Base-by-base conservation (phyloP, 2,888 invertebrate species). In the Volucella inflata region DNA sequence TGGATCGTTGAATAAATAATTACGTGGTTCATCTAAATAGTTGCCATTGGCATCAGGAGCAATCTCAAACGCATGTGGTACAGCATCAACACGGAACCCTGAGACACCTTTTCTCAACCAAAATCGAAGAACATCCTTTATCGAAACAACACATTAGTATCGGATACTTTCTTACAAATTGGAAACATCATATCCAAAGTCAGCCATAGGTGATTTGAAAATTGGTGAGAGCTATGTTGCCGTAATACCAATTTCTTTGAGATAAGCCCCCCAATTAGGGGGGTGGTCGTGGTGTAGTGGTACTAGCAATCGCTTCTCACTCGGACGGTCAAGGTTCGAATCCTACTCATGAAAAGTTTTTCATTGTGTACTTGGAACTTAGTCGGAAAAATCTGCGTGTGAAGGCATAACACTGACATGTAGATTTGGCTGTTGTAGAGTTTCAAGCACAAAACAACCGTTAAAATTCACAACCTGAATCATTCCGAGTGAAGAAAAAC, bases 71-170 rank as follows among this genome's bases (percentile, higher is more conserved):
- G 90, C 79, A 76, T 90, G 89, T 0, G 94, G 94, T 2, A 95
- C 92, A 0, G 95, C 95, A 88, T 95, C 95, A 0, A 96, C 92
- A 64, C 96, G 94, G 90, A 97, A 96, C 0, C 97, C 97, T 87
- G 95, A 96, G 0, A 97, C 94, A 1, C 97, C 98, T 88, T 94
- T 94, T 46, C 95, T 94, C 48, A 97, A 90, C 97, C 97, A 97
- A 90, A 95, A 96, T 80, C 93, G 94, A 10, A 98, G 91, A 0
- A 95, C 94, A 10, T 94, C 91, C 88, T 89, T 93, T n/a, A 44
- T 55, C 12, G 11, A 38, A 1, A 60, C 30, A 3, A 2, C 14
- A 30, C 10, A 42, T 70, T 53, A 48, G 12, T n/a, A 21, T 10
- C 11, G 42, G 16, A 40, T 14, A 21, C 4, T 40, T 9, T 11